Evolutionary conservation across 92 coral and sea anemone species (phyloP), one percentile per base, ranked within the genome.

Genomic region (Epizoanthus rinbou): DNA sequence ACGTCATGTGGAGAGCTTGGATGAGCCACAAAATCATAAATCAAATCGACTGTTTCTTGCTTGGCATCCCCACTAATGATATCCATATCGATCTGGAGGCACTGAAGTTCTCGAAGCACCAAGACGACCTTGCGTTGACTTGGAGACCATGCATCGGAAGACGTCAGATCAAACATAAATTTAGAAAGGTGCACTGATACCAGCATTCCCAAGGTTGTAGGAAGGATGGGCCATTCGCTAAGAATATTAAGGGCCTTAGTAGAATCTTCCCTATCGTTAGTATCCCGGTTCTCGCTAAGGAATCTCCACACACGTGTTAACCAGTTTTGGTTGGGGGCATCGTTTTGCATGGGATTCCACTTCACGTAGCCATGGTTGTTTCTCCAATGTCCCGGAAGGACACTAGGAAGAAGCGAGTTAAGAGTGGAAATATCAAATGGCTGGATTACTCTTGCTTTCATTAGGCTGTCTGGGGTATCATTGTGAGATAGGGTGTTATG

Each of bases 1-100:
- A 86, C 89, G 21, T 86, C 89, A 47, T 16, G 67, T 45, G 84
- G 85, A 17, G 69, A 80, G 75, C 80, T 75, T 33, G 86, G 82
- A 16, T 86, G 89, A 59, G 89, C 89, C n/a, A 80, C 86, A 53
- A 71, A 73, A 8, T 62, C 50, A 63, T 81, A 64, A 75, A 72
- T 74, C 24, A 80, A 69, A 37, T 64, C 50, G 25, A 65, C 41
- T 35, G 63, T 71, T 33, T 73, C 80, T 10, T 37, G 47, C 25
- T 78, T 39, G 3, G 16, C 16, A 31, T 2, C 16, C 35, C 21
- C 35, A 11, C 58, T 56, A 33, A 84, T 79, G 15, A 86, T 31
- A 13, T 64, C 64, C 62, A 45, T 37, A 31, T 64, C 66, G 14
- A 76, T 76, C 35, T 3, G 68, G 41, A 68, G 16, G 67, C 81